Evolutionary conservation across 2,113 vertebrate species (phyloP).

Genomic region (Passer montanus): DNA sequence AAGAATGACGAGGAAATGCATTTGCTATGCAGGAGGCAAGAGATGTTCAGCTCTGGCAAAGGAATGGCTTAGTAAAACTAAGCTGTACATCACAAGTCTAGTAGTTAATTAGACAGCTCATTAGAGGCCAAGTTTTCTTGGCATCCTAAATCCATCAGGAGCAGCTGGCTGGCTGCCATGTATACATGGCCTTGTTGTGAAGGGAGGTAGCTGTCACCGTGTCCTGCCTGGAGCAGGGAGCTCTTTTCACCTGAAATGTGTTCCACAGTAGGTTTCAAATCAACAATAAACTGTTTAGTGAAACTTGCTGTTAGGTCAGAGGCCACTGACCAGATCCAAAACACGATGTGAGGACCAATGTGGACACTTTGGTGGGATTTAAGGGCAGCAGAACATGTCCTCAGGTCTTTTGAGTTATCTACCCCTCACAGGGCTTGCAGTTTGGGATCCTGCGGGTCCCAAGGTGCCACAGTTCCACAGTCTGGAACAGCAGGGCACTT

Average conservation of each 20-base stretch:
- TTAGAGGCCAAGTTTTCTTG: conserved; percentile 61
- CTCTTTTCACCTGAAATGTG: not conserved
- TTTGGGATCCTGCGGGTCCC: not conserved
- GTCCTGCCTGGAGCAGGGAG: not conserved
- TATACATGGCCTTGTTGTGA: conserved; percentile 15
- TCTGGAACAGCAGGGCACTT: not conserved
- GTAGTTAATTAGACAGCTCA: conserved; percentile 62
- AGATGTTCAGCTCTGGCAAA: conserved; percentile 19
- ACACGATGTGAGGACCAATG: rapidly evolving
- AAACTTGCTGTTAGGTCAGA: not conserved
- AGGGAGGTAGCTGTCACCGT: not conserved
- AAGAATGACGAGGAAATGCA: not conserved
- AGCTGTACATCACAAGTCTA: not conserved
- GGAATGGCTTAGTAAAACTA: not conserved
- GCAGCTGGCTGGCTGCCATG: conserved; percentile 41
- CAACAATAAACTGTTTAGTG: not conserved
- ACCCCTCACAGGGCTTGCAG: not conserved
- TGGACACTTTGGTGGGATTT: not conserved
- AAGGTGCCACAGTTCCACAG: not conserved
- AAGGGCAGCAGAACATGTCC: not conserved
- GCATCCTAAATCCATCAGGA: conserved; percentile 38
- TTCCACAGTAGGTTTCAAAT: not conserved
- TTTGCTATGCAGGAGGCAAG: not conserved
- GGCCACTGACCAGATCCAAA: rapidly evolving
- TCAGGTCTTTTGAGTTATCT: not conserved